phyloP scores from a whole-genome alignment of 2,888 invertebrate genomes.

The Lordiphosa andalusiaca region DNA sequence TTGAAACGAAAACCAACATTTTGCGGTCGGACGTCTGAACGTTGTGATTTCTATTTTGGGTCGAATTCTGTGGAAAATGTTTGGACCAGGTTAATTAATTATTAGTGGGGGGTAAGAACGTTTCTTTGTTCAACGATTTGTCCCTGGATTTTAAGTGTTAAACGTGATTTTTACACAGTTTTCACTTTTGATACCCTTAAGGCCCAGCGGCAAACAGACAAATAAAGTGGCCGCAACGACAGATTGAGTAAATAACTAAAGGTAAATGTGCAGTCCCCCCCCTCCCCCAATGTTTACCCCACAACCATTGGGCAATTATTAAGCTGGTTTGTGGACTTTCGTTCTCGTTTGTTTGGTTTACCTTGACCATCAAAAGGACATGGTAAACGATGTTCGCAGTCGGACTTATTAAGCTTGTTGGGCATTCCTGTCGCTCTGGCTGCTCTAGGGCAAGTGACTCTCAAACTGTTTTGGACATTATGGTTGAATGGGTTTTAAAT shows the following conservation, averaged over 20 bases:
- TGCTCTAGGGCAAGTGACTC: background rate
- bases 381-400: constrained; percentile 49
- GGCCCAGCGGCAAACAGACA: constrained; percentile 21
- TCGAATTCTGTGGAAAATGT: constrained; percentile 5
- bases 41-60: constrained; percentile 7
- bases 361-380: constrained; percentile 57
- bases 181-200: constrained; percentile 19
- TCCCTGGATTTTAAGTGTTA: constrained; percentile 45
- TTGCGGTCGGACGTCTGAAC: constrained; percentile 4
- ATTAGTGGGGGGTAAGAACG: constrained; percentile 4
- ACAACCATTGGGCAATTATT: constrained; percentile 14
- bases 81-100: constrained; percentile 25
- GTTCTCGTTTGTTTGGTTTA: constrained; percentile 39
- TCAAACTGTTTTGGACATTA: constrained; percentile 1
- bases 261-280: background rate
- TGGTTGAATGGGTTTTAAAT: no score
- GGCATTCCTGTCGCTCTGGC: background rate
- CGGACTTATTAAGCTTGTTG: constrained; percentile 11
- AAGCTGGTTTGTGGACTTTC: constrained; percentile 28
- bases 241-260: constrained; percentile 18
- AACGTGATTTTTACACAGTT: constrained; percentile 61
- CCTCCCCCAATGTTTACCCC: background rate
- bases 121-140: constrained; percentile 17
- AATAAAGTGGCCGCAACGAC: constrained; percentile 12
- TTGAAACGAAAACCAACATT: constrained; percentile 4